These are phyloP conservation scores for Rhyacophila brunnea DNA, from an alignment of 1,140 invertebrate species.

Conservation along the genomic window DNA sequence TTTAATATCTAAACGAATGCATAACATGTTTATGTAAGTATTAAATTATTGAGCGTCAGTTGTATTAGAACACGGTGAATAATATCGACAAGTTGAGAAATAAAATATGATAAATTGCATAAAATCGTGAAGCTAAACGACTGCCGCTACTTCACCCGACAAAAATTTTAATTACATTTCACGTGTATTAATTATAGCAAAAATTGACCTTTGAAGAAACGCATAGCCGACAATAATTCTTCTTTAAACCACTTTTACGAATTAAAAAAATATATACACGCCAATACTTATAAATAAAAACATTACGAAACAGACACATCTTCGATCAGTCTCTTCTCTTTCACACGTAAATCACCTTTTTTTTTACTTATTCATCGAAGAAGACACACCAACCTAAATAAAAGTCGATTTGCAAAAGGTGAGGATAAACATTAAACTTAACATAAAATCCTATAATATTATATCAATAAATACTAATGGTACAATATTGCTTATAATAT, in stretches of 20 bases:
- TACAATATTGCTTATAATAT: too few species aligned
- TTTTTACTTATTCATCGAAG: too few species aligned
- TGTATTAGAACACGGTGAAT: too few species aligned
- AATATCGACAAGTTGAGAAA: too few species aligned
- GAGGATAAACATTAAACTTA: too few species aligned
- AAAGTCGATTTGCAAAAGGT: not conserved
- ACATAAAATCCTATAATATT: too few species aligned
- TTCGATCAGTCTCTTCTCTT: not conserved
- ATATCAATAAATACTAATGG: too few species aligned
- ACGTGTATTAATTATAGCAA: not conserved
- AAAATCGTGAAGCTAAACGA: slow-evolving; percentile 1
- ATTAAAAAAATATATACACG: not conserved
- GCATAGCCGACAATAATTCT: too few species aligned
- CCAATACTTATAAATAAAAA: slow-evolving; percentile 1
- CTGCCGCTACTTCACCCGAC: not conserved
- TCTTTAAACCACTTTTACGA: not conserved
- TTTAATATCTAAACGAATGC: not conserved
- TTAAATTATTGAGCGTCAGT: too few species aligned
- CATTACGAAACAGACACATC: not conserved
- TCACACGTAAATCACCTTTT: slow-evolving; percentile 6
- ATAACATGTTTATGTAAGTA: too few species aligned
- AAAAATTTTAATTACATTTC: not conserved
- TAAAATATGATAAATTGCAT: not conserved
- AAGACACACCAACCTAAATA: not conserved
- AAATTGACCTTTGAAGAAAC: slow-evolving; percentile 1